Evolutionary conservation across 1,140 invertebrate genomes (phyloP).

Genomic region (Diabrotica undecimpunctata): DNA sequence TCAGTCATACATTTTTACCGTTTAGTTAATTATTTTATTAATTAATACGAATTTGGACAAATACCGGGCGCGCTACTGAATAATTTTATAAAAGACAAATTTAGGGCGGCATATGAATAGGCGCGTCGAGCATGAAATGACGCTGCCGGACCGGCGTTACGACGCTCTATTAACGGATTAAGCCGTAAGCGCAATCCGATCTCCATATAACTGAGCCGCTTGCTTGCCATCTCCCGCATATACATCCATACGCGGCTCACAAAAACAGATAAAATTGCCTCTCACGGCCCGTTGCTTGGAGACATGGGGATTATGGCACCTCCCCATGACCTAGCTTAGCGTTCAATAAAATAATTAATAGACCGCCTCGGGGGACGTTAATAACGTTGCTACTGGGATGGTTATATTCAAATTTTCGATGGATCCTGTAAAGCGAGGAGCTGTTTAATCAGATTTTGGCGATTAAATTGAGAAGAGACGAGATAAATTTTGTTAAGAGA

Average conservation of each 20-base stretch:
- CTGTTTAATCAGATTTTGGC: constrained; percentile 2
- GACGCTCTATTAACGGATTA: constrained; percentile 33
- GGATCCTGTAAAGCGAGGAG: not conserved
- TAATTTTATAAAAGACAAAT: not conserved
- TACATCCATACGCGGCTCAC: constrained; percentile 14
- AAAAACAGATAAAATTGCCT: constrained; percentile 42
- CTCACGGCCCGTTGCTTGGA: constrained; percentile 36
- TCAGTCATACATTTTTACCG: no score
- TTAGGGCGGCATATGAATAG: not conserved
- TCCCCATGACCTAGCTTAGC: constrained; percentile 28
- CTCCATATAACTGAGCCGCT: constrained; percentile 30
- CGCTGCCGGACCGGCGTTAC: constrained; percentile 23
- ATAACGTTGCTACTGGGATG: constrained; percentile 26
- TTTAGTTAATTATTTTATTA: no score
- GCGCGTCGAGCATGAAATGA: constrained; percentile 27
- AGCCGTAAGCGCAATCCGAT: constrained; percentile 30
- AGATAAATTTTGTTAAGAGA: not conserved
- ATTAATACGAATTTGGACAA: no score
- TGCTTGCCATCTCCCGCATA: constrained; percentile 19
- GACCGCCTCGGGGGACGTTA: constrained; percentile 34
- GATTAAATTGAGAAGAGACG: constrained; percentile 2
- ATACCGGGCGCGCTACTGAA: not conserved
- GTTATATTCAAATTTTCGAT: constrained; percentile 42
- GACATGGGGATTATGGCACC: constrained; percentile 37
- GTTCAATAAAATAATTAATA: constrained; percentile 47